phyloP scores from a whole-genome alignment of 2,113 vertebrate species.

The Conger conger region DNA sequence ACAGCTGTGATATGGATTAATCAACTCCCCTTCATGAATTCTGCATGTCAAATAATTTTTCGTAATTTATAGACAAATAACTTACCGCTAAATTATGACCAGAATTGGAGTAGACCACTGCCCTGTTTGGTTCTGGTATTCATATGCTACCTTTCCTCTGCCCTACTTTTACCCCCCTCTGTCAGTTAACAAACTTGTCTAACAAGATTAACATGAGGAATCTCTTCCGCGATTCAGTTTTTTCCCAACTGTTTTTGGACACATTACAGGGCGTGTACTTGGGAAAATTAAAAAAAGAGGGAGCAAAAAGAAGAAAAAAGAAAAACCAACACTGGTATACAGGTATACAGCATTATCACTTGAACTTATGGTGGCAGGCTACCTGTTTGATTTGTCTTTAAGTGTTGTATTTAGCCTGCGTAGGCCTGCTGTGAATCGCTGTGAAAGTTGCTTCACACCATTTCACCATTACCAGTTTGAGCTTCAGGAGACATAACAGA shows the following conservation, averaged over 20 bases:
- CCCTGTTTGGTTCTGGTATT: slow-evolving; percentile 44
- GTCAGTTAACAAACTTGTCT: slow-evolving; percentile 62
- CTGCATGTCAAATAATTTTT: slow-evolving; percentile 12
- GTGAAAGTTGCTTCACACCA: slow-evolving; percentile 44
- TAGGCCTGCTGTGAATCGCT: no score
- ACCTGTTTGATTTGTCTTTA: no score
- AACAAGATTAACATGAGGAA: slow-evolving; percentile 65
- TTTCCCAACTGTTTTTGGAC: slow-evolving; percentile 58
- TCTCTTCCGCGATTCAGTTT: slow-evolving; percentile 74
- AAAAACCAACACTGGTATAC: slow-evolving; percentile 28
- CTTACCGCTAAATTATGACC: slow-evolving; percentile 62
- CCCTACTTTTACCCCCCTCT: slow-evolving; percentile 42
- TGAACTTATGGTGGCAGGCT: neutral
- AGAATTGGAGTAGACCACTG: slow-evolving; percentile 29
- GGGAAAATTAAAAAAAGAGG: slow-evolving; percentile 50
- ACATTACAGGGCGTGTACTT: slow-evolving; percentile 76
- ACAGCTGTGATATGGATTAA: slow-evolving; percentile 62
- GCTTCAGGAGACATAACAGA: slow-evolving; percentile 17
- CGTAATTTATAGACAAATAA: slow-evolving; percentile 26
- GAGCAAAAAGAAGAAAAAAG: slow-evolving; percentile 5
- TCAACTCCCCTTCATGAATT: slow-evolving; percentile 11
- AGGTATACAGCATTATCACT: neutral
- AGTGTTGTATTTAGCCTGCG: no score
- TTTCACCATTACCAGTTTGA: slow-evolving; percentile 31
- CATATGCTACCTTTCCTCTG: slow-evolving; percentile 53